Conservation (phyloP, 2,888 invertebrate genomes). For the Nipponacmea schrenckii region DNA sequence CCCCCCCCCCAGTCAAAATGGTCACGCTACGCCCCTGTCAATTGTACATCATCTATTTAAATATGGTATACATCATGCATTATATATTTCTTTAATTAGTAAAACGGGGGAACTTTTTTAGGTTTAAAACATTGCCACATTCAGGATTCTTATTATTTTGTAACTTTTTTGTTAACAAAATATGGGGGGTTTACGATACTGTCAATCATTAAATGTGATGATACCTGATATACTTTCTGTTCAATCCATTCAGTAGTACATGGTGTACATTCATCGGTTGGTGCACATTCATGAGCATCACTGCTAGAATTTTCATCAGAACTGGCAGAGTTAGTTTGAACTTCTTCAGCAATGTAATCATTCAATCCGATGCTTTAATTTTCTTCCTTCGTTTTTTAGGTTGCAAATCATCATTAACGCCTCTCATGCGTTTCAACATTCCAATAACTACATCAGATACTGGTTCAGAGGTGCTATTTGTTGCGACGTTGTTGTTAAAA, state of each 20-base stretch:
- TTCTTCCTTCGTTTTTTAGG: too few species aligned
- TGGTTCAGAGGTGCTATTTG: neutral
- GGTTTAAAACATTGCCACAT: constrained; percentile 6
- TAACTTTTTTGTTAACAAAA: constrained; percentile 2
- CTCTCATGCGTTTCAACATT: too few species aligned
- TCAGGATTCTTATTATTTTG: constrained; percentile 1
- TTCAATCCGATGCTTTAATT: too few species aligned
- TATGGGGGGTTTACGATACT: neutral
- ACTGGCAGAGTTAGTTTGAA: too few species aligned
- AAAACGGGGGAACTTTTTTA: constrained; percentile 3
- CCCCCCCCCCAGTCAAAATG: too few species aligned
- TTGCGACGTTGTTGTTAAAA: neutral
- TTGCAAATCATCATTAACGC: too few species aligned
- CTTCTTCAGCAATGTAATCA: too few species aligned
- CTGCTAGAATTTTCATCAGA: too few species aligned
- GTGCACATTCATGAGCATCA: neutral
- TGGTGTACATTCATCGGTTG: neutral
- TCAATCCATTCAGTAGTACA: neutral
- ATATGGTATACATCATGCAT: too few species aligned
- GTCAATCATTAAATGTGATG: constrained; percentile 5
- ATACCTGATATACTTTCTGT: neutral
- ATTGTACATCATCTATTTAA: too few species aligned
- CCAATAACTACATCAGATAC: neutral
- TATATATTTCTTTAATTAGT: too few species aligned
- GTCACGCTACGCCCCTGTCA: too few species aligned